Conservation (phyloP, 2,888 invertebrate genomes). For the Kryphioiulus occultus region DNA sequence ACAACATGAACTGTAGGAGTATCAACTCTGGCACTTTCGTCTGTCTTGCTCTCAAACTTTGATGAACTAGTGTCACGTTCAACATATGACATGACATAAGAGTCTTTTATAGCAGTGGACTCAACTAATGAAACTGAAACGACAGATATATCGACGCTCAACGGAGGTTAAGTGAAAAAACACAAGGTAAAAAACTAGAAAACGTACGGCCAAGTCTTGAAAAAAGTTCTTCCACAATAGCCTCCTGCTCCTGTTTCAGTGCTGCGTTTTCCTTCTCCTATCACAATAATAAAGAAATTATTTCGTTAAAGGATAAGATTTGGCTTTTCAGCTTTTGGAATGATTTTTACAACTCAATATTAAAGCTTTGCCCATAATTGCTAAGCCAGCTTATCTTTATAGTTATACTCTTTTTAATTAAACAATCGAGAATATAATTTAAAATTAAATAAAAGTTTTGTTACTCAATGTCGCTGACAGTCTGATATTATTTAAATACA, state of each 20-base stretch:
- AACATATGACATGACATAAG: not conserved
- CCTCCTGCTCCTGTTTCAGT: not conserved
- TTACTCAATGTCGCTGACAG: not conserved
- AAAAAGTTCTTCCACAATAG: not conserved
- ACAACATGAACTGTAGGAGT: conserved; percentile 1
- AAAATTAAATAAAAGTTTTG: too few species aligned
- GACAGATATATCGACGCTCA: not conserved
- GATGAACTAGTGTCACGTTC: not conserved
- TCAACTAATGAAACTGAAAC: not conserved
- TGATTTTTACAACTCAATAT: too few species aligned
- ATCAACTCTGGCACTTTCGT: not conserved
- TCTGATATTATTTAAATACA: not conserved
- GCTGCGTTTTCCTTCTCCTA: not conserved
- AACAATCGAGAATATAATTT: too few species aligned
- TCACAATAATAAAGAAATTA: not conserved
- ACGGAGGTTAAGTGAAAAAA: not conserved
- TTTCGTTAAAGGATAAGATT: not conserved
- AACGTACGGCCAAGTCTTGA: not conserved
- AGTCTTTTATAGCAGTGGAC: not conserved
- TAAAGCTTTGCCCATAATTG: too few species aligned
- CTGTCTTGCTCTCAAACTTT: not conserved
- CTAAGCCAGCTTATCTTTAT: too few species aligned
- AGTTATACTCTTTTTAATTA: too few species aligned
- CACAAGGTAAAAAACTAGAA: not conserved
- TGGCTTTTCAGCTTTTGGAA: too few species aligned